These are phyloP conservation scores for Lycaon pictus DNA, from an alignment of 2,113 vertebrate species.

Conservation along the genomic window DNA sequence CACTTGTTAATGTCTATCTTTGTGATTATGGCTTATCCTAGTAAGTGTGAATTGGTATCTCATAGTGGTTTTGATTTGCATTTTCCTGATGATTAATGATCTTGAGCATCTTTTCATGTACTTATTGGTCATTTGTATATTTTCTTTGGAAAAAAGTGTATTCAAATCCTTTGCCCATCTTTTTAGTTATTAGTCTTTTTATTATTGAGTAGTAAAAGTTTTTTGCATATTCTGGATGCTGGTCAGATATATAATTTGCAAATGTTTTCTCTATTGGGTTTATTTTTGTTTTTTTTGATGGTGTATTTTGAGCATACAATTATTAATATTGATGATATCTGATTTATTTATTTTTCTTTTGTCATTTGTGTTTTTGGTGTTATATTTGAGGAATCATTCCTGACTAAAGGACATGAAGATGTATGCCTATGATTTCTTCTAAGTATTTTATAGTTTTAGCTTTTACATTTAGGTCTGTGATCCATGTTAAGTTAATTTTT, in stretches of 20 bases:
- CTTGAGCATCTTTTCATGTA: neutral
- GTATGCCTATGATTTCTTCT: neutral
- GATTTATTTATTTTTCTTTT: neutral
- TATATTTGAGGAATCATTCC: neutral
- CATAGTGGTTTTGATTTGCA: neutral
- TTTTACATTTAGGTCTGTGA: neutral
- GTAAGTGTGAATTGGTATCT: neutral
- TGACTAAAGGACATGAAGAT: neutral
- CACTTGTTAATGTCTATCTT: neutral
- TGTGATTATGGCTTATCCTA: neutral
- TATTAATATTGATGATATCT: neutral
- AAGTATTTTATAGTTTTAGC: neutral
- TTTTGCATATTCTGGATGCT: neutral
- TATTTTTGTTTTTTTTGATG: conserved; percentile 12
- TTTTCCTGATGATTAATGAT: neutral
- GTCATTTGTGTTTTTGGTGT: conserved; percentile 21
- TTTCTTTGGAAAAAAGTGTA: neutral
- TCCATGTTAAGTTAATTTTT: conserved; percentile 46
- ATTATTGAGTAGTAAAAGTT: neutral
- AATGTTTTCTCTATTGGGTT: neutral
- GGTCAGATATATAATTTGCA: neutral
- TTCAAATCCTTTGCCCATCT: neutral
- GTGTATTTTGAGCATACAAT: neutral
- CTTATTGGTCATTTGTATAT: neutral
- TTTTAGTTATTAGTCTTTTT: conserved; percentile 7